Base-by-base conservation (phyloP, 2,113 vertebrate species). In the Entelurus aequoreus region DNA sequence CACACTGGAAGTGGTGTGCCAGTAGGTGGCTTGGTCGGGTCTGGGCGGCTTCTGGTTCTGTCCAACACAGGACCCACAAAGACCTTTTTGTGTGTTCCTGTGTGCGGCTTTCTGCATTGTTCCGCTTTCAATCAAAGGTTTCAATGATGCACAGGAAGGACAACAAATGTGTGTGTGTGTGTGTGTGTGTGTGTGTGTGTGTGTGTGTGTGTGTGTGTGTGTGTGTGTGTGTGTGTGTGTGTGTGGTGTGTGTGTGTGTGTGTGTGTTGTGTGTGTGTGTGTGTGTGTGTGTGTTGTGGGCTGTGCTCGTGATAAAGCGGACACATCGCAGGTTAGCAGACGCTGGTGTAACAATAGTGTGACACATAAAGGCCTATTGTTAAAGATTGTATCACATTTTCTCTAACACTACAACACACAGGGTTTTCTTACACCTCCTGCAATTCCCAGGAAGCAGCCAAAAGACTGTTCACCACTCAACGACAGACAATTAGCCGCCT, bases 71-170 rank as follows among this genome's bases (percentile, higher is more conserved):
- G 54, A 35, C 16, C 46, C 21, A 81, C 76, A 84, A 58, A 71
- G 65, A n/a, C 5, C 16, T 67, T 60, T 75, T 86, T 40, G 60
- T 53, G 63, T 15, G 15, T 56, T 38, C 51, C 19, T 59, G 11
- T 54, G 60, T 64, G 68, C 79, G 65, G 68, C 71, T 80, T 82
- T 83, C 77, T 80, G 64, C 35, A 66, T 72, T 54, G 78, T 78
- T 76, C 66, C 61, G 64, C 28, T 28, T 28, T 52, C 49, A 69
- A 61, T 36, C 38, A 66, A 54, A 60, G 68, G 48, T 67, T 65
- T 71, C 55, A 48, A 48, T 72, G 68, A 65, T 15, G 0, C 4
- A 53, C 15, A 59, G 11, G 44, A 10, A 4, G 5, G 54, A 74
- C 38, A 50, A 60, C 42, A 37, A 68, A 60, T 54, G 48, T 1